Conservation (phyloP, 2,113 vertebrate species). For the Mesocricetus auratus region DNA sequence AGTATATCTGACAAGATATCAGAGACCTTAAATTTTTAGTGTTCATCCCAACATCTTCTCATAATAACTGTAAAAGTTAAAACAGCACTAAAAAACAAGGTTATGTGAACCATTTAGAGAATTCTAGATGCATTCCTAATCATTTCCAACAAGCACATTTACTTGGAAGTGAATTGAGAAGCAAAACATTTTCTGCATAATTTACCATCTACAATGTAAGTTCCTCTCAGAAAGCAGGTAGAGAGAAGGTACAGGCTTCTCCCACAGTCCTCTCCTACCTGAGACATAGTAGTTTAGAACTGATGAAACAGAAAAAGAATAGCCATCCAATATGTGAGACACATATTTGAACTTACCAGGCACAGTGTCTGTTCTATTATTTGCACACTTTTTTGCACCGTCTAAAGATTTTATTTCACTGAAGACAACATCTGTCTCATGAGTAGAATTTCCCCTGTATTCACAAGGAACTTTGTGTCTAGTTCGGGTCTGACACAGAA, state of each 20-base stretch:
- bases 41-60: not conserved
- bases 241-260: not conserved
- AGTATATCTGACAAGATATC: not conserved
- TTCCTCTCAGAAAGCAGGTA: constrained; percentile 1
- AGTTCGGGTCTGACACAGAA: not conserved
- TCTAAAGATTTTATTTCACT: not conserved
- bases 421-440: not conserved
- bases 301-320: not conserved
- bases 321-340: not conserved
- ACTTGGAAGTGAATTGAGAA: not conserved
- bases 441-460: not conserved
- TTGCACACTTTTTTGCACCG: not conserved
- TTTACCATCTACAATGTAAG: not conserved
- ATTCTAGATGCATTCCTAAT: not conserved
- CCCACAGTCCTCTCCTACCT: not conserved
- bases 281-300: not conserved
- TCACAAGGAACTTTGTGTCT: not conserved
- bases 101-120: constrained; percentile 32
- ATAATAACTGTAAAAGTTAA: not conserved
- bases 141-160: not conserved
- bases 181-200: not conserved
- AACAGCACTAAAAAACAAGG: not conserved
- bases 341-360: not conserved
- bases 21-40: not conserved
- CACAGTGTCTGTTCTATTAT: not conserved